Conservation (phyloP, 2,797 vertebrate genomes). For the Acanthiza pusilla region DNA sequence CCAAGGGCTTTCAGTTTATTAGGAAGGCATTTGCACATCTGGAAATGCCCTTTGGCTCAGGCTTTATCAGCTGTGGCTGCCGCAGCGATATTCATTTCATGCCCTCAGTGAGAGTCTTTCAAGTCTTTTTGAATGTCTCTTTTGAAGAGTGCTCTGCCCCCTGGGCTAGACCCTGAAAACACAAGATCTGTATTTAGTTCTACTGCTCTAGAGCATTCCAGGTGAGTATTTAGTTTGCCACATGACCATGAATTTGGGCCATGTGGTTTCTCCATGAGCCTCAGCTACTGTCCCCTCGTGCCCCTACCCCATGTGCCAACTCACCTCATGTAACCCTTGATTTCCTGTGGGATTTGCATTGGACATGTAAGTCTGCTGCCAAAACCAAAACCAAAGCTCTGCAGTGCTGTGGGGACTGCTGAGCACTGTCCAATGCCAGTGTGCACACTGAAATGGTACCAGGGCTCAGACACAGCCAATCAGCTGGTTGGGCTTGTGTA, state of each 20-base stretch:
- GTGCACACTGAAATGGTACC: not conserved
- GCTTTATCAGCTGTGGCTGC: not conserved
- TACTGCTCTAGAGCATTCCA: not conserved
- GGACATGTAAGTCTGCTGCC: not conserved
- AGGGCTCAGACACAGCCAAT: not conserved
- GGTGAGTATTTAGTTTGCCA: slow-evolving; percentile 15
- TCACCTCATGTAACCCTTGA: not conserved
- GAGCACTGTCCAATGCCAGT: not conserved
- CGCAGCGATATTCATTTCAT: not conserved
- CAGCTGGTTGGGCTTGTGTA: not conserved
- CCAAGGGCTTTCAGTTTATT: not conserved
- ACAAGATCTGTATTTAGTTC: slow-evolving; percentile 53
- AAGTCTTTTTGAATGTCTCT: slow-evolving; percentile 36
- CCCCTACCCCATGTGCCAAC: not conserved
- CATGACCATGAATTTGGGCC: not conserved
- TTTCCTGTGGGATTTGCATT: not conserved
- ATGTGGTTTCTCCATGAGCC: not conserved
- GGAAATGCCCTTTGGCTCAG: not conserved
- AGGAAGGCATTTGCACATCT: not conserved
- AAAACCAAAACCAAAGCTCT: not conserved
- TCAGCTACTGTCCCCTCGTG: not conserved
- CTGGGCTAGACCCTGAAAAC: not conserved
- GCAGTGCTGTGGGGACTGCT: not conserved
- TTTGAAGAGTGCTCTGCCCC: slow-evolving; percentile 31
- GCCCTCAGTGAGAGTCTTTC: not conserved